Conservation (phyloP, 30 jellyfish, hydroid and myxozoan species). For the Cassiopea andromeda region DNA sequence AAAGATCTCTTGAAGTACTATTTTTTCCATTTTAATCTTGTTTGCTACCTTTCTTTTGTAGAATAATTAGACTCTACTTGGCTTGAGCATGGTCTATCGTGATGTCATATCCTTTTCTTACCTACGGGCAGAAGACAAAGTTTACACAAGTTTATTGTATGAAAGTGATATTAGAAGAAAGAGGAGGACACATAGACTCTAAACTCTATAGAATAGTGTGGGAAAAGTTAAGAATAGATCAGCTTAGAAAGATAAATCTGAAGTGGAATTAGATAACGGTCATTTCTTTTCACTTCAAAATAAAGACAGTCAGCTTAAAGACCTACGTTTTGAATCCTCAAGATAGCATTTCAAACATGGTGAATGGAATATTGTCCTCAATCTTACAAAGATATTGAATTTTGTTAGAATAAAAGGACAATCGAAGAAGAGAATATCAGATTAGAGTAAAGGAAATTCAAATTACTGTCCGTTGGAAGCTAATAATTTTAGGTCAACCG, state of each 20-base stretch:
- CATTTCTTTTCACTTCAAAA: conserved; percentile 5
- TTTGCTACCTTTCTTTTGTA: background rate
- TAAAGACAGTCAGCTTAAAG: conserved; percentile 34
- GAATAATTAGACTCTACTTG: background rate
- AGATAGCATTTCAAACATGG: conserved; percentile 47
- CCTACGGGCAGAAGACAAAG: background rate
- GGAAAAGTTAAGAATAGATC: conserved; percentile 45
- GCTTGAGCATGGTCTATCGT: background rate
- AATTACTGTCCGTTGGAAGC: conserved; percentile 14
- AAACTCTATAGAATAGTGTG: conserved; percentile 42
- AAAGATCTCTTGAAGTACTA: background rate
- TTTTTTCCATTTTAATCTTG: no score
- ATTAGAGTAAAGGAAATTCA: conserved; percentile 1
- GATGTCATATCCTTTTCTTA: background rate
- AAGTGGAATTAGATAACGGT: conserved; percentile 40
- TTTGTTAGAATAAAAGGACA: background rate
- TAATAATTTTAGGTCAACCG: conserved; percentile 11
- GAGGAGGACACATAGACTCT: background rate
- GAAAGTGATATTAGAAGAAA: background rate
- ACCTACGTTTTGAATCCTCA: conserved; percentile 41
- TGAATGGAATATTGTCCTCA: conserved; percentile 14
- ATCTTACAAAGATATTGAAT: conserved; percentile 7
- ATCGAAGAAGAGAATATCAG: background rate
- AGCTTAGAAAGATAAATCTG: conserved; percentile 47
- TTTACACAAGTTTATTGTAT: background rate